Percentiles rank a stretch among this genome's conserved stretches.
These are phyloP conservation scores for Platalea minor DNA, from an alignment of 2,797 vertebrate species.

Conservation along the genomic window DNA sequence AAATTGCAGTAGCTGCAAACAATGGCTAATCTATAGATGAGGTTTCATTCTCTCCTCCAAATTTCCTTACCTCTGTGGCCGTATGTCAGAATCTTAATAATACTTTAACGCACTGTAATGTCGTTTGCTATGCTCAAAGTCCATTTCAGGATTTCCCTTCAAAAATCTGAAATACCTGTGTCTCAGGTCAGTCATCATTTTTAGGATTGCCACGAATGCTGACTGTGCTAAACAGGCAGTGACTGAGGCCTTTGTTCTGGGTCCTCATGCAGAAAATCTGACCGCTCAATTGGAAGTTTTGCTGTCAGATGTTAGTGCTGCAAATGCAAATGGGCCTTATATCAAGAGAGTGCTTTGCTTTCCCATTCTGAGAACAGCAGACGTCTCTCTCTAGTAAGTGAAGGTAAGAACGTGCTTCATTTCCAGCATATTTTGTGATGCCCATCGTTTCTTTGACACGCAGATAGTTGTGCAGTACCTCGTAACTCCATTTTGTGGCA, in stretches of 20 bases:
- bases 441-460: background rate
- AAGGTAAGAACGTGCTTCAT: background rate
- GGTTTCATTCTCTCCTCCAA: background rate
- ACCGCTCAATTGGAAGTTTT: background rate
- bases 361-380: background rate
- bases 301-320: background rate
- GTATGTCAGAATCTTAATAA: background rate
- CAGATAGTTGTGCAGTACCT: background rate
- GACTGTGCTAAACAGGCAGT: background rate
- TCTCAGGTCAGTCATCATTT: background rate
- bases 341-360: background rate
- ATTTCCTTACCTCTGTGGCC: background rate
- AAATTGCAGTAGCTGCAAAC: background rate
- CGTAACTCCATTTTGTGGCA: background rate
- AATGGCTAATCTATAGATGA: background rate
- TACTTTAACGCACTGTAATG: background rate
- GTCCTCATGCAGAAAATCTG: background rate
- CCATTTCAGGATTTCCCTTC: background rate
- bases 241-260: background rate
- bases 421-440: background rate
- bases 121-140: fast-evolving
- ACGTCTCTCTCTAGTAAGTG: background rate
- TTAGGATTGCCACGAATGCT: background rate
- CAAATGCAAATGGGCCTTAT: background rate
- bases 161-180: background rate